phyloP scores from a whole-genome alignment of 1,140 invertebrate species.

The Microvelia longipes region DNA sequence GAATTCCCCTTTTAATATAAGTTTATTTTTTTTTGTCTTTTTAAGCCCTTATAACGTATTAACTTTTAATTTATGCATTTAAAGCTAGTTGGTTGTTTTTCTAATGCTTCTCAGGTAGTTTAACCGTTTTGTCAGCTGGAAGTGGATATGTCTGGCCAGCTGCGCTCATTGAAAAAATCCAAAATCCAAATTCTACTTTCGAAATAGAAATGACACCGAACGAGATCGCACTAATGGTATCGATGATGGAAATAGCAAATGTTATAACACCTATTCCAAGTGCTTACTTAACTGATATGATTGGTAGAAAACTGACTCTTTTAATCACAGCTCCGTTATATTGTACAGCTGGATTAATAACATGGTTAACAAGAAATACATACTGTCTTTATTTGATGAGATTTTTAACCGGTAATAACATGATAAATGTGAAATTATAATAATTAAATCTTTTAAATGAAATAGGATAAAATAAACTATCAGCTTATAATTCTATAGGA shows the following conservation, averaged over 20 bases:
- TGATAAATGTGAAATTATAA: too few relatives aligned
- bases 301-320: slow-evolving; percentile 56
- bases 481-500: too few relatives aligned
- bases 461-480: too few relatives aligned
- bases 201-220: not conserved
- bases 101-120: too few relatives aligned
- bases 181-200: slow-evolving; percentile 15
- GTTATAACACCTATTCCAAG: slow-evolving; percentile 9
- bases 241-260: slow-evolving; percentile 31
- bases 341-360: not conserved
- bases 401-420: too few relatives aligned
- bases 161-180: slow-evolving; percentile 43
- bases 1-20: too few relatives aligned
- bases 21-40: too few relatives aligned
- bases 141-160: slow-evolving; percentile 42
- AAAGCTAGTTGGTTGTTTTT: too few relatives aligned
- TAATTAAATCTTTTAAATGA: too few relatives aligned
- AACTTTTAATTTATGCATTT: too few relatives aligned
- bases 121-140: not conserved
- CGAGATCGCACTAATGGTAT: slow-evolving; percentile 25
- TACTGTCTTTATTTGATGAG: not conserved
- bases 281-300: slow-evolving; percentile 45
- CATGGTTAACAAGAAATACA: not conserved
- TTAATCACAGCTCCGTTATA: slow-evolving; percentile 47
- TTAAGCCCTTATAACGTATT: too few relatives aligned